Evolutionary conservation across 53 echinoderm and acorn worm genomes (phyloP).

Genomic region (Apostichopus leukothele): DNA sequence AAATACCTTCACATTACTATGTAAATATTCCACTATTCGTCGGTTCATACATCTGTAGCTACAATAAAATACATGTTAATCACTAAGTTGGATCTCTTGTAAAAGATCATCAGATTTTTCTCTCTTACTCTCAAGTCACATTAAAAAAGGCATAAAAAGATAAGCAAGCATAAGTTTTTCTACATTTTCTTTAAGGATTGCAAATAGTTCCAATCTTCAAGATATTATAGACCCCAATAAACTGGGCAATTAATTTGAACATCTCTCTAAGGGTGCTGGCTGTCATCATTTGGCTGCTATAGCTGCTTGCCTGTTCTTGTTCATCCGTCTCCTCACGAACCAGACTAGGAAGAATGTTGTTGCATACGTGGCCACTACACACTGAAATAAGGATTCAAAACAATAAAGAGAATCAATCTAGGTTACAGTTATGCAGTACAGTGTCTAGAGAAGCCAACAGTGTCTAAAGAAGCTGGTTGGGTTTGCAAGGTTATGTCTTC

Average conservation of each 20-base stretch:
- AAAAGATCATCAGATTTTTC: too few species aligned
- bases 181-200: background rate
- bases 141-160: background rate
- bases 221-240: background rate
- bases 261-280: constrained; percentile 1
- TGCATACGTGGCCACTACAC: constrained; percentile 82
- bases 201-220: constrained; percentile 13
- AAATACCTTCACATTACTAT: too few species aligned
- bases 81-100: too few species aligned
- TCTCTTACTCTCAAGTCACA: too few species aligned
- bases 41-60: too few species aligned
- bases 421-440: too few species aligned
- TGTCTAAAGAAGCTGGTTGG: too few species aligned
- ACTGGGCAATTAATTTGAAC: background rate
- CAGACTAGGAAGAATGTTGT: constrained; percentile 70
- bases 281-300: constrained; percentile 54
- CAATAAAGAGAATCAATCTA: background rate
- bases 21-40: too few species aligned
- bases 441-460: too few species aligned
- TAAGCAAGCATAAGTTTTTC: background rate
- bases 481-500: too few species aligned
- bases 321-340: constrained; percentile 69
- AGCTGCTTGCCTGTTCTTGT: constrained; percentile 63
- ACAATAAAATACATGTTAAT: too few species aligned
- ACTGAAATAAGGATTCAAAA: constrained; percentile 56